Percentiles rank a stretch among this genome's conserved stretches.
These are phyloP conservation scores for Siderastrea siderea DNA, from an alignment of 92 coral and sea anemone species.

Conservation along the genomic window DNA sequence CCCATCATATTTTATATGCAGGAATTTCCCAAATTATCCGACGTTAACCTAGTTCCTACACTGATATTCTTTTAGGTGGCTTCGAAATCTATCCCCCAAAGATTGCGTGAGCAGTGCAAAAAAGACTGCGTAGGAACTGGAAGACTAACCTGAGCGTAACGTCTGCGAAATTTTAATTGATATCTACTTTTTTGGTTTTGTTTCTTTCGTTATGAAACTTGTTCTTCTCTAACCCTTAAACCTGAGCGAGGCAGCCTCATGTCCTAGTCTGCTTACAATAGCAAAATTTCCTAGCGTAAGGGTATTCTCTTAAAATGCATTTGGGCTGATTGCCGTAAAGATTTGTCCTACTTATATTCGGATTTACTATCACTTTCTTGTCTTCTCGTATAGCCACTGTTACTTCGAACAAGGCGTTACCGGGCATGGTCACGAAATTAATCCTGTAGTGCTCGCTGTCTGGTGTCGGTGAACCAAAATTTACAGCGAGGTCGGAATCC, in stretches of 20 bases:
- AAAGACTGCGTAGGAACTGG: too few relatives aligned
- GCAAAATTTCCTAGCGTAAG: slow-evolving; percentile 86
- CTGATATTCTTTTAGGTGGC: too few relatives aligned
- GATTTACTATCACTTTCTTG: slow-evolving; percentile 68
- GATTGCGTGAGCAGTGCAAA: too few relatives aligned
- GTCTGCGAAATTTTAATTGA: too few relatives aligned
- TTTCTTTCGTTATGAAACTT: not conserved
- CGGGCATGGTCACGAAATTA: slow-evolving; percentile 83
- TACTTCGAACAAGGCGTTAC: slow-evolving; percentile 84
- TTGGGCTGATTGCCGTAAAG: slow-evolving; percentile 85
- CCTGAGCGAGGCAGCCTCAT: not conserved
- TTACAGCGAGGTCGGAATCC: slow-evolving; percentile 74
- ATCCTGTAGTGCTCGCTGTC: slow-evolving; percentile 80
- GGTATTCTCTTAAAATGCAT: slow-evolving; percentile 73
- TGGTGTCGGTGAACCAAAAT: slow-evolving; percentile 69
- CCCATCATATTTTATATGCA: too few relatives aligned
- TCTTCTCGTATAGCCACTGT: slow-evolving; percentile 54
- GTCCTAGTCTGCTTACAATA: slow-evolving; percentile 50
- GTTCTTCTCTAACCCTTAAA: not conserved
- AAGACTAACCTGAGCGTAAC: too few relatives aligned
- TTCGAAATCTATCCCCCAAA: too few relatives aligned
- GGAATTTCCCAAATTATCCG: too few relatives aligned
- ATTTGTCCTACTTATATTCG: slow-evolving; percentile 90
- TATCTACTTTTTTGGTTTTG: not conserved
- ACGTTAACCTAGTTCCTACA: too few relatives aligned